Percentiles rank a stretch among this genome's conserved stretches.
phyloP scores from a whole-genome alignment of 2,797 vertebrate genomes.

The Florisuga fusca region DNA sequence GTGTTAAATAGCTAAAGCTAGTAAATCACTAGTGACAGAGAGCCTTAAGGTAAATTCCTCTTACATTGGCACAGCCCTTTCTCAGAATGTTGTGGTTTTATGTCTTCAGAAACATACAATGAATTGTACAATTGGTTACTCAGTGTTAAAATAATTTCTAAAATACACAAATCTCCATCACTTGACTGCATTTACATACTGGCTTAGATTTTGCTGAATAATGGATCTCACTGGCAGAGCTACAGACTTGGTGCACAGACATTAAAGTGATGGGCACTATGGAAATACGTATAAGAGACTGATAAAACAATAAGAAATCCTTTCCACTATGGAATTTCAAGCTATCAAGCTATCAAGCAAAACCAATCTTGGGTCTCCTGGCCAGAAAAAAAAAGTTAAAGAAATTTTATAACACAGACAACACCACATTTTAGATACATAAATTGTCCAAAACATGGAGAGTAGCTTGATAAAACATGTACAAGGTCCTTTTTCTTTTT shows the following conservation, averaged over 20 bases:
- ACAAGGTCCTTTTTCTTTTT: slow-evolving; percentile 41
- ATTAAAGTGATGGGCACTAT: slow-evolving; percentile 54
- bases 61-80: slow-evolving; percentile 75
- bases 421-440: slow-evolving; percentile 84
- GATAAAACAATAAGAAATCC: slow-evolving; percentile 70
- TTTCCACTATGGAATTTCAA: slow-evolving; percentile 78
- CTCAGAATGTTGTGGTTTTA: slow-evolving; percentile 58
- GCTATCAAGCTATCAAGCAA: slow-evolving; percentile 82
- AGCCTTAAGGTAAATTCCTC: slow-evolving; percentile 77
- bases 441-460: slow-evolving; percentile 86
- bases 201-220: slow-evolving; percentile 71
- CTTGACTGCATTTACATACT: slow-evolving; percentile 72
- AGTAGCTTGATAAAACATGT: slow-evolving; percentile 71
- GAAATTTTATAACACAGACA: slow-evolving; percentile 82
- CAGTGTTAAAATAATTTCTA: slow-evolving; percentile 73
- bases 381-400: slow-evolving; percentile 61
- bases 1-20: slow-evolving; percentile 80
- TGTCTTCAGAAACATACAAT: slow-evolving; percentile 73
- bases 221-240: slow-evolving; percentile 65
- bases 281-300: slow-evolving; percentile 65
- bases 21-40: slow-evolving; percentile 79
- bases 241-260: slow-evolving; percentile 53
- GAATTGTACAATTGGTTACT: slow-evolving; percentile 75
- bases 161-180: slow-evolving; percentile 72
- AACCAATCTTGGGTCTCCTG: slow-evolving; percentile 79